Evolutionary conservation across 1,140 invertebrate genomes (phyloP).

Genomic region (Euura saliciscinereae): DNA sequence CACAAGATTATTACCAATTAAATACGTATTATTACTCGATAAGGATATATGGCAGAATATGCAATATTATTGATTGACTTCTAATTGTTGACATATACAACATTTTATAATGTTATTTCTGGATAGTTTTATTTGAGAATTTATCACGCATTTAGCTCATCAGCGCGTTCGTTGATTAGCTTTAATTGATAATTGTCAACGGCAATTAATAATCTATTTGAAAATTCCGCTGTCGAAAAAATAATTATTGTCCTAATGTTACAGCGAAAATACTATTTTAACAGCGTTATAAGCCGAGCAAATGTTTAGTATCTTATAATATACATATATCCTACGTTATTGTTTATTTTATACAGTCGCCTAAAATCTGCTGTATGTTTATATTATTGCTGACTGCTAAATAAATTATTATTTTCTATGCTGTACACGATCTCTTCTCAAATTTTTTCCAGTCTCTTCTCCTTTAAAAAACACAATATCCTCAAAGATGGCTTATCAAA

Average conservation of each 20-base stretch:
- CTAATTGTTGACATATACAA: conserved; percentile 23
- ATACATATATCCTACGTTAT: no score
- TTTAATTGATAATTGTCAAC: no score
- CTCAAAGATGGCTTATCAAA: no score
- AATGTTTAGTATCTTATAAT: no score
- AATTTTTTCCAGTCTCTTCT: no score
- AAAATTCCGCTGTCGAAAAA: no score
- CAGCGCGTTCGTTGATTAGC: neutral
- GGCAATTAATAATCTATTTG: no score
- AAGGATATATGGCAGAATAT: conserved; percentile 23
- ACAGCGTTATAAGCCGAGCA: no score
- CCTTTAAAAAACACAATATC: no score
- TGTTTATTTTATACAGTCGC: conserved; percentile 23
- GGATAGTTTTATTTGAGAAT: conserved; percentile 17
- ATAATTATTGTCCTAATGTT: no score
- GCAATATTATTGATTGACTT: conserved; percentile 18
- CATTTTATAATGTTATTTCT: conserved; percentile 33
- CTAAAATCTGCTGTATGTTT: conserved; percentile 41
- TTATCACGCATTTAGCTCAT: neutral
- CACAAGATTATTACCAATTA: conserved; percentile 17
- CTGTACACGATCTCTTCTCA: conserved; percentile 25
- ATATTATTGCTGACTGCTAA: conserved; percentile 49
- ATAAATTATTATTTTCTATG: conserved; percentile 61
- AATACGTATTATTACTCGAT: conserved; percentile 23
- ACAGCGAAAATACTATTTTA: no score